A percentile compares a stretch with the other conserved stretches of the same genome.
phyloP scores from a whole-genome alignment of 2,888 invertebrate species.

The Tinea semifulvella region DNA sequence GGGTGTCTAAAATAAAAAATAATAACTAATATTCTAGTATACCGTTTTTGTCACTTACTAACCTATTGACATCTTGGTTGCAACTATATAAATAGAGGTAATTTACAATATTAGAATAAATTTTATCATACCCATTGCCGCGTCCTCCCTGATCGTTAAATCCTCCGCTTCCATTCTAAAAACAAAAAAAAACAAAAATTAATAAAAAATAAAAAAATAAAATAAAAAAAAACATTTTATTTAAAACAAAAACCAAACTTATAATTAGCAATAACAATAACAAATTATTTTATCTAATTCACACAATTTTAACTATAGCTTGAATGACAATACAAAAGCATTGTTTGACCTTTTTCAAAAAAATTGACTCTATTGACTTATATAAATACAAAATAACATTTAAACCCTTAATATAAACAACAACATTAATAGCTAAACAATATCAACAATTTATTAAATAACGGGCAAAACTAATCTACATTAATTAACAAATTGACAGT shows the following conservation, averaged over 20 bases:
- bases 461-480: not conserved
- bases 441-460: slow-evolving; percentile 5
- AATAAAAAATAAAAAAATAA: slow-evolving; percentile 30
- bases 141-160: slow-evolving; percentile 82
- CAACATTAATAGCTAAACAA: slow-evolving; percentile 1
- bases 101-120: not conserved
- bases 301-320: not conserved
- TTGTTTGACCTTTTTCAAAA: not conserved
- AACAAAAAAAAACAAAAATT: slow-evolving; percentile 68
- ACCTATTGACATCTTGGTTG: no score
- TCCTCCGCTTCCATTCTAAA: slow-evolving; percentile 86
- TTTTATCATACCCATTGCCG: slow-evolving; percentile 78
- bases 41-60: no score
- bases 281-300: slow-evolving; percentile 1
- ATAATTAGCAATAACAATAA: slow-evolving; percentile 7
- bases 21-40: no score
- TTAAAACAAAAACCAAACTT: slow-evolving; percentile 27
- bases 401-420: not conserved
- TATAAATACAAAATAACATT: not conserved
- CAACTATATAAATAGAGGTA: not conserved
- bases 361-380: not conserved
- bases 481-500: not conserved
- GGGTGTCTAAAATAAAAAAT: slow-evolving; percentile 73
- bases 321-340: slow-evolving; percentile 1
- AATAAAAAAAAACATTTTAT: slow-evolving; percentile 43